Evolutionary conservation across 2,797 vertebrate species (phyloP).

Genomic region (Pogoniulus pusillus): DNA sequence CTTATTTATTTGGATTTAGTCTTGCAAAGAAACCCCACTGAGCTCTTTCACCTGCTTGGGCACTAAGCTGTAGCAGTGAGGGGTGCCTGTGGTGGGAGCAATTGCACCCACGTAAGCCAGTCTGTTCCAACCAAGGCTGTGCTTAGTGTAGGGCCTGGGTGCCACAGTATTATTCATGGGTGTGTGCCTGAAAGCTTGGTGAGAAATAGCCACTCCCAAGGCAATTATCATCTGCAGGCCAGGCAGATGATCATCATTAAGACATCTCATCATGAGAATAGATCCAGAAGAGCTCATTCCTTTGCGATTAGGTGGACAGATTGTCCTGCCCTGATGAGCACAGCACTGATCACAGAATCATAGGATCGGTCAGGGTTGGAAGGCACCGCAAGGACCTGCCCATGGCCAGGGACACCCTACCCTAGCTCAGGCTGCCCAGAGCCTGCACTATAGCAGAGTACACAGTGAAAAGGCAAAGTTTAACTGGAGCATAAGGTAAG

Average conservation of each 20-base stretch:
- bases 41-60: neutral
- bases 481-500: neutral
- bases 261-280: neutral
- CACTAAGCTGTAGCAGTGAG: neutral
- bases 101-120: neutral
- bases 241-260: neutral
- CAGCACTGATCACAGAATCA: too few species aligned
- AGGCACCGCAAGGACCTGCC: too few species aligned
- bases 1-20: neutral
- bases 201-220: neutral
- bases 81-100: neutral
- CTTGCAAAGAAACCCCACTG: neutral
- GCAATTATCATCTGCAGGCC: neutral
- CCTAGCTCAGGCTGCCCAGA: too few species aligned
- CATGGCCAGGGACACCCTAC: too few species aligned
- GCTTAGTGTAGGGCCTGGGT: neutral
- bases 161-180: neutral
- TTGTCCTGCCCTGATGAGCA: neutral
- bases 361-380: too few species aligned
- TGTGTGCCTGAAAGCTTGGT: neutral
- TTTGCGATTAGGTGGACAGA: neutral
- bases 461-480: neutral
- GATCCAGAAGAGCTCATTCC: neutral
- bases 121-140: neutral
- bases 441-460: neutral